Evolutionary conservation across 1,140 invertebrate genomes (phyloP), one percentile per base, ranked within the genome.

Genomic region (Lasaia peninsularis): DNA sequence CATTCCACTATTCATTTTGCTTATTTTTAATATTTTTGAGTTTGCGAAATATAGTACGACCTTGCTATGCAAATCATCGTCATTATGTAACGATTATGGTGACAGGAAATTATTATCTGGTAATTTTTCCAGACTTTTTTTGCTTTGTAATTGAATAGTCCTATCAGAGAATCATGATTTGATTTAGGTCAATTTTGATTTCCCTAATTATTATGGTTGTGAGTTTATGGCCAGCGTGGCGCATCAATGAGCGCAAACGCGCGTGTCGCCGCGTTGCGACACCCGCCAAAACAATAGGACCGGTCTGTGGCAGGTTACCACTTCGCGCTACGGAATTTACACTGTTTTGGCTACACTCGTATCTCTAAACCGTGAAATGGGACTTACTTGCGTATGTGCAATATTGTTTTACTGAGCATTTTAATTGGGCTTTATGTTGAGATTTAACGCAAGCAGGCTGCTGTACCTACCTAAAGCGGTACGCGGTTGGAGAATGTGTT

Each of bases 241-340:
- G 80, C 80, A 77, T 86, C 82, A 82, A 85, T 86, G 71, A 67
- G 73, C 44, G 71, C 78, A 80, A 77, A 86, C 66, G 73, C 80
- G 78, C 85, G 80, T 88, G 81, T 88, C 84, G 78, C 80, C 81
- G 74, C 63, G 73, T 85, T 83, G 73, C 80, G 76, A 73, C 73
- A 85, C 62, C 65, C 57, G 12, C 58, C 66, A 63, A 84, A 64
- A 83, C 78, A 80, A 84, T 81, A 62, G 70, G 57, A 52, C 61
- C 67, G 49, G 62, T 55, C 62, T 56, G 54, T 56, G 54, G 60
- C 56, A 52, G 74, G 67, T 77, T 72, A 64, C 62, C 64, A 80
- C 71, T 71, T 72, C 37, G 58, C 63, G 74, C 68, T 65, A 71
- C 55, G 53, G 52, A 61, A 63, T 77, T 74, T 60, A 53, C 63